Base-by-base conservation (phyloP, 2,113 vertebrate genomes). In the Ariopsis seemanni region DNA sequence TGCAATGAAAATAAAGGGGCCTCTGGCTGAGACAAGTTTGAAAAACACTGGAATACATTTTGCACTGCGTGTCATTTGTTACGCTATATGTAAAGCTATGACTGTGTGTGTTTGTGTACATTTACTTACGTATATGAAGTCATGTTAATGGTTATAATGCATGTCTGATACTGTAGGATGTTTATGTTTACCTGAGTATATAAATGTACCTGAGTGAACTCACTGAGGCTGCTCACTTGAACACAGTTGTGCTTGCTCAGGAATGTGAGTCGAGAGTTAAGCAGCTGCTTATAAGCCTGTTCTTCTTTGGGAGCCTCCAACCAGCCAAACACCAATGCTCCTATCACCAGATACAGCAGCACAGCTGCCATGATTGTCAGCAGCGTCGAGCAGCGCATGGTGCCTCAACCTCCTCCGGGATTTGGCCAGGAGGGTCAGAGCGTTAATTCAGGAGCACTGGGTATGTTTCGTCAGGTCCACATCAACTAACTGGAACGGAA, bases 371-470 rank as follows among this genome's bases (percentile, higher is more conserved):
- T 90, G 90, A 98, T 94, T 9, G 96, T 96, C 88, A 96, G 87
- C 8, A 98, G 95, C 1, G 97, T 97, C 89, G 95, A 94, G 90
- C 94, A 92, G 65, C 95, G 95, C 97, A 98, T 98, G 89, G 93
- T 94, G 91, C 85, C 88, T 85, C 90, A 34, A 79, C 86, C 30
- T 34, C 90, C 69, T 87, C 88, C 27, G 71, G 79, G 60, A 84
- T 48, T 79, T 14, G 14, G 15, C 48, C 67, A 74, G 85, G 62
- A 78, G 62, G 77, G 60, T 77, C 18, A 7, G 83, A 34, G 57
- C n/a, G 75, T 81, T 82, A 82, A 60, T 82, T 81, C 30, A 80
- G 55, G 17, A 20, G 78, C 78, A 80, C 77, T 57, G 52, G n/a
- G 77, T n/a, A 81, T 8, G 55, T 34, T 34, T 58, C 17, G 20